phyloP scores from a whole-genome alignment of 2,888 invertebrate genomes.

The Platycheirus albimanus region DNA sequence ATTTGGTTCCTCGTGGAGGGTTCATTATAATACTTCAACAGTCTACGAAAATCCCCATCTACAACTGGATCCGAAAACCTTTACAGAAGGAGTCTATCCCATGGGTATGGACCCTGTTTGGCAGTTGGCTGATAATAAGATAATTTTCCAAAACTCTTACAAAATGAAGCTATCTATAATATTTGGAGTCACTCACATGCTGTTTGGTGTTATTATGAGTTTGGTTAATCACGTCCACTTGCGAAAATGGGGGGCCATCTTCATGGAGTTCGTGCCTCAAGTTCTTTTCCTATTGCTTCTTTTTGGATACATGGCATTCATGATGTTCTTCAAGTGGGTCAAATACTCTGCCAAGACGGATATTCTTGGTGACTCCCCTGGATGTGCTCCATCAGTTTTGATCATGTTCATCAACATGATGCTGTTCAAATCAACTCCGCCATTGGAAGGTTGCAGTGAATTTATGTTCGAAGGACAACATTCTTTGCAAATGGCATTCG shows the following conservation, averaged over 20 bases:
- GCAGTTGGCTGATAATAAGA: slow-evolving; percentile 94
- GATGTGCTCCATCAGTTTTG: slow-evolving; percentile 89
- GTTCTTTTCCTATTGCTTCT: slow-evolving; percentile 92
- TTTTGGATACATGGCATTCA: slow-evolving; percentile 95
- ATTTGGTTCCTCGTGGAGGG: slow-evolving; percentile 94
- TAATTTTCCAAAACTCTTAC: slow-evolving; percentile 96
- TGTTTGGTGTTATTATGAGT: slow-evolving; percentile 95
- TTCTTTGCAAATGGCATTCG: slow-evolving; percentile 89
- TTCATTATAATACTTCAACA: slow-evolving; percentile 84
- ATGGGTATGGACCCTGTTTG: slow-evolving; percentile 92
- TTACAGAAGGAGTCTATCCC: slow-evolving; percentile 85
- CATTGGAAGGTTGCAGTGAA: slow-evolving; percentile 83
- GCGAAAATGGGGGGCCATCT: slow-evolving; percentile 86
- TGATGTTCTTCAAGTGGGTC: slow-evolving; percentile 97
- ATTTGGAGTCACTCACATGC: slow-evolving; percentile 96
- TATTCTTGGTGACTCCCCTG: slow-evolving; percentile 81
- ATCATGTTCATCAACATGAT: slow-evolving; percentile 93
- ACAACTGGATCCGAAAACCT: slow-evolving; percentile 86
- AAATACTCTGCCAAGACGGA: slow-evolving; percentile 85
- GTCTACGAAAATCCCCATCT: slow-evolving; percentile 83
- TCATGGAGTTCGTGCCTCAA: slow-evolving; percentile 96
- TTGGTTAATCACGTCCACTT: slow-evolving; percentile 91
- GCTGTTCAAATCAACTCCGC: slow-evolving; percentile 85
- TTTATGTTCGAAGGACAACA: slow-evolving; percentile 89
- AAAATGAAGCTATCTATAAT: slow-evolving; percentile 99